Evolutionary conservation across 1,140 invertebrate species (phyloP).

Genomic region (Alviniconcha marisindica): DNA sequence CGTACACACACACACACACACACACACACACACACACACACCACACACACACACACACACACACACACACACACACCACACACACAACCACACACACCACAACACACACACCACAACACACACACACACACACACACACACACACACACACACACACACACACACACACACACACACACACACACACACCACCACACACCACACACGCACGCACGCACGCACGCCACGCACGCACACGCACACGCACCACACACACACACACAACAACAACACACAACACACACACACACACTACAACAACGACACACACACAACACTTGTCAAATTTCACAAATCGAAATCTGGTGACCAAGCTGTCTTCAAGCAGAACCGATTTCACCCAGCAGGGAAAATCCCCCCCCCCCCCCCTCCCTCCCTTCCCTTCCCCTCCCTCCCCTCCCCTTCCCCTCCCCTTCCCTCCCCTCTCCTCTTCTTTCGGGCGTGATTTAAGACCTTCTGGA

Average conservation of each 20-base stretch:
- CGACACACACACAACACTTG: slow-evolving; percentile 5
- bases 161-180: not conserved
- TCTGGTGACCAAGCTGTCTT: too few species aligned
- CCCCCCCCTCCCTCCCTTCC: not conserved
- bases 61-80: too few species aligned
- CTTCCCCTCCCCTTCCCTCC: not conserved
- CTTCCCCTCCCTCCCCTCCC: not conserved
- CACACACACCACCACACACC: slow-evolving; percentile 7
- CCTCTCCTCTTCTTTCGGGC: not conserved
- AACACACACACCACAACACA: too few species aligned
- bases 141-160: not conserved
- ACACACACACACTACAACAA: not conserved
- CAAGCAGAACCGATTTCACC: too few species aligned
- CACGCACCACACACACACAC: not conserved
- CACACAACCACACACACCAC: too few species aligned
- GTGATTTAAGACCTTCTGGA: too few species aligned
- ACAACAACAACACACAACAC: slow-evolving; percentile 8
- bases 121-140: slow-evolving; percentile 9
- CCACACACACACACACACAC: too few species aligned
- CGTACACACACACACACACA: too few species aligned
- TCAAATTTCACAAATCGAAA: too few species aligned
- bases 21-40: too few species aligned
- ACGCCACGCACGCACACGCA: slow-evolving; percentile 8
- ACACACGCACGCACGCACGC: slow-evolving; percentile 9
- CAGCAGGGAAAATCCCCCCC: too few species aligned